Evolutionary conservation across 2,888 invertebrate species (phyloP).

Genomic region (Lycia hirtaria): DNA sequence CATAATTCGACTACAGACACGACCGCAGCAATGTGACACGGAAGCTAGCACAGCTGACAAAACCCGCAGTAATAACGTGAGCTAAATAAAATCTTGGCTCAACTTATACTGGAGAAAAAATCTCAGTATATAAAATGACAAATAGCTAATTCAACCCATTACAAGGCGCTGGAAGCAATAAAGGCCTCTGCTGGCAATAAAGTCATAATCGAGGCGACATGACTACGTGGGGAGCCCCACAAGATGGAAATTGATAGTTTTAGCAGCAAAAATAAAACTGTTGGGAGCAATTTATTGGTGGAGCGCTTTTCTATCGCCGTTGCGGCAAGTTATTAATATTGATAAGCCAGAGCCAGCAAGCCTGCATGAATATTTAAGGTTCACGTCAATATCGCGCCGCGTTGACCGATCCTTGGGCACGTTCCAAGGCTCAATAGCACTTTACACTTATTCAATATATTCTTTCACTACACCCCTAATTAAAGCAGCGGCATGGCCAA

Average conservation of each 20-base stretch:
- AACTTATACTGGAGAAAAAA: background rate
- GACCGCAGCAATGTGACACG: no score
- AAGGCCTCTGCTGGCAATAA: constrained; percentile 14
- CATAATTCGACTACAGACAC: no score
- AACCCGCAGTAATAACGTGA: background rate
- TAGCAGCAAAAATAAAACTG: constrained; percentile 40
- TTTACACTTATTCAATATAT: constrained; percentile 2
- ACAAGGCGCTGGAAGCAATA: constrained; percentile 6
- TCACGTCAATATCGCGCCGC: constrained; percentile 58
- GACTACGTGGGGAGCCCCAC: constrained; percentile 31
- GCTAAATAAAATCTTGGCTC: background rate
- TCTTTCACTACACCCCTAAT: background rate
- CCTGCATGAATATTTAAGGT: constrained; percentile 70
- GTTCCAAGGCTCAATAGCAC: constrained; percentile 30
- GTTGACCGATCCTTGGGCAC: constrained; percentile 56
- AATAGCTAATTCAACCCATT: constrained; percentile 1
- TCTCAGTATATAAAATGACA: background rate
- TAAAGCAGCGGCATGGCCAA: background rate
- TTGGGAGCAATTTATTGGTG: constrained; percentile 52
- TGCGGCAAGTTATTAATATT: constrained; percentile 69
- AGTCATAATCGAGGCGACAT: constrained; percentile 21
- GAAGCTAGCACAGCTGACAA: no score
- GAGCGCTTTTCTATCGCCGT: constrained; percentile 63
- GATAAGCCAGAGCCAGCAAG: constrained; percentile 60
- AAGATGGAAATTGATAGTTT: constrained; percentile 38